Base-by-base conservation (phyloP, 2,888 invertebrate species). In the Ornithoptera priamus region DNA sequence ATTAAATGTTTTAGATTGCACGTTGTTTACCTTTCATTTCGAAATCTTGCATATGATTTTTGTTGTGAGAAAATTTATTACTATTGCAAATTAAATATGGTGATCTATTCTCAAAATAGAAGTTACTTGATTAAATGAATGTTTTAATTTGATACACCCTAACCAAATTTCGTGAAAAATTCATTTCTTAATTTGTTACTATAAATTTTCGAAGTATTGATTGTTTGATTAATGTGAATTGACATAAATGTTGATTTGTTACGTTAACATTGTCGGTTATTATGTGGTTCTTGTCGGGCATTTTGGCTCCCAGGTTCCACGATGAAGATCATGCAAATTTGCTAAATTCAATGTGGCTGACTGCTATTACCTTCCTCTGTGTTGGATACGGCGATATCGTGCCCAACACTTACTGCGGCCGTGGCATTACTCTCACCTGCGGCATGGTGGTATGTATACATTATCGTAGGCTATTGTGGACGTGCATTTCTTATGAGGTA, bases 351-450 rank as follows among this genome's bases (percentile, higher is more conserved):
- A 98, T 99, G 98, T 99, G 99, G 99, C 96, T 99, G 94, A 99
- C 99, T 88, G 99, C 99, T 92, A 99, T 99, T 92, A 99, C 99
- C 84, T 99, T 99, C 95, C 96, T 99, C 88, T 99, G 99, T 94
- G 99, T 99, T 85, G 99, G 99, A 89, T 99, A 99, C 93, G 99
- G 99, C 81, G 99, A 99, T 94, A 98, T 99, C 87, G 99, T 99
- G 86, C 99, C 99, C 88, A 99, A 99, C 94, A 99, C 99, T 78
- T 99, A 99, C 94, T 99, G 99, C 94, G 99, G 99, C 86, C 95
- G 99, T 88, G 98, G 98, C 86, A 99, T 99, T 89, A 99, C 99
- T 84, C 98, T 99, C 90, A 97, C 97, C 88, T 99, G 99, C 85
- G 99, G 99, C 89, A 98, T 99, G 94, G 99, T 99, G 98, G 99